Percentiles rank a stretch among this genome's conserved stretches.
Evolutionary conservation across 2,797 vertebrate genomes (phyloP).

Genomic region (Catamblyrhynchus diadema): DNA sequence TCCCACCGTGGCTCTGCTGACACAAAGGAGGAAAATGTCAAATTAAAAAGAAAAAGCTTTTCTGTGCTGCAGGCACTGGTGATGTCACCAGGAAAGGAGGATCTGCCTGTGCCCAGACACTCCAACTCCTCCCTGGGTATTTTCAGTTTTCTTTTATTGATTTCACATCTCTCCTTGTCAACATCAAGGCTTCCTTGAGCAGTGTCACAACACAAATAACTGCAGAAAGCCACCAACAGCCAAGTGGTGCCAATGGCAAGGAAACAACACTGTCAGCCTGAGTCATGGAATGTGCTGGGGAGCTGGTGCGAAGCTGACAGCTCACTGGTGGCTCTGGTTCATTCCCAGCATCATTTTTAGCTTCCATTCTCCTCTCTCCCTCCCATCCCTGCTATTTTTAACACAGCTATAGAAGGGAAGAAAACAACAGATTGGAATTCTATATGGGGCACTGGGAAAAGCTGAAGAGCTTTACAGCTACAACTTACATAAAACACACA

Average conservation of each 20-base stretch:
- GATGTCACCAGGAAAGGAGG: neutral
- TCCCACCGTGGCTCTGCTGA: neutral
- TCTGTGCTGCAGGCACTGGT: neutral
- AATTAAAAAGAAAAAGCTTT: neutral
- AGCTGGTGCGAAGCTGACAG: neutral
- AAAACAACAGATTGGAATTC: neutral
- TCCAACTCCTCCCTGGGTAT: neutral
- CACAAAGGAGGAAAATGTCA: neutral
- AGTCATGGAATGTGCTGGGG: neutral
- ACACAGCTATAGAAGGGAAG: neutral
- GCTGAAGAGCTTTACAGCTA: neutral
- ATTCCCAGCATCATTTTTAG: neutral
- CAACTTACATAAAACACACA: neutral
- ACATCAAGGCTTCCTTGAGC: neutral
- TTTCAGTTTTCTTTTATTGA: neutral
- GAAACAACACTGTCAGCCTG: neutral
- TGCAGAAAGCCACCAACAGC: neutral
- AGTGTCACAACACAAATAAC: neutral
- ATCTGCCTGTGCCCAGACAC: neutral
- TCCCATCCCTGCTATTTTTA: neutral
- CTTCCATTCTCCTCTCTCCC: neutral
- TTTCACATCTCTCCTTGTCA: slow-evolving; percentile 9
- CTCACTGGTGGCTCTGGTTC: neutral
- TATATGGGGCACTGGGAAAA: neutral
- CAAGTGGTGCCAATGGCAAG: neutral